Conservation (phyloP, 1,140 invertebrate genomes). For the Apocrypta bakeri region DNA sequence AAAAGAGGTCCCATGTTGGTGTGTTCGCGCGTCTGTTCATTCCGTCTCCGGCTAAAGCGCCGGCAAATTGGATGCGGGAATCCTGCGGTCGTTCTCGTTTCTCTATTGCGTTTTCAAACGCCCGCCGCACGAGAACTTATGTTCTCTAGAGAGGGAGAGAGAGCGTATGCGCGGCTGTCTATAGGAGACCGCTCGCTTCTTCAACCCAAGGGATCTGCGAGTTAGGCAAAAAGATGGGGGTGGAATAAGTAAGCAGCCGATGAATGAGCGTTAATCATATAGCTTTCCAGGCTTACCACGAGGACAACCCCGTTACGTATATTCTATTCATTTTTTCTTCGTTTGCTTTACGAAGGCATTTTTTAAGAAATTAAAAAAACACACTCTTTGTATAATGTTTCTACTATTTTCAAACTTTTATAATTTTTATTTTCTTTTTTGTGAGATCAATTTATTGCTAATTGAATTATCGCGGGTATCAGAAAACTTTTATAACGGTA, state of each 20-base stretch:
- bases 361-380: too few relatives aligned
- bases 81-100: conserved; percentile 7
- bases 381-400: too few relatives aligned
- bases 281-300: conserved; percentile 35
- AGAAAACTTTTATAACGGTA: too few relatives aligned
- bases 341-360: background rate
- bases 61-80: conserved; percentile 60
- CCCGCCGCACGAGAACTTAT: background rate
- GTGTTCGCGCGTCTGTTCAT: background rate
- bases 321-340: conserved; percentile 32
- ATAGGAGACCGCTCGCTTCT: conserved; percentile 12
- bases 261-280: conserved; percentile 69
- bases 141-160: background rate
- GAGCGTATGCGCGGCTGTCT: background rate
- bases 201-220: conserved; percentile 3
- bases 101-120: conserved; percentile 59
- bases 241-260: conserved; percentile 52
- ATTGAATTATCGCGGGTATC: too few relatives aligned
- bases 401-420: too few relatives aligned
- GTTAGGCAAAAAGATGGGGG: background rate
- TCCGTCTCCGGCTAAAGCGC: conserved; percentile 47
- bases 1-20: conserved; percentile 29
- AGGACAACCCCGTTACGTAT: conserved; percentile 45
- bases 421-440: too few relatives aligned
- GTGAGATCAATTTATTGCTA: too few relatives aligned